These are phyloP conservation scores for Trimorus sp. DNA, from an alignment of 2,888 invertebrate species.

Conservation along the genomic window DNA sequence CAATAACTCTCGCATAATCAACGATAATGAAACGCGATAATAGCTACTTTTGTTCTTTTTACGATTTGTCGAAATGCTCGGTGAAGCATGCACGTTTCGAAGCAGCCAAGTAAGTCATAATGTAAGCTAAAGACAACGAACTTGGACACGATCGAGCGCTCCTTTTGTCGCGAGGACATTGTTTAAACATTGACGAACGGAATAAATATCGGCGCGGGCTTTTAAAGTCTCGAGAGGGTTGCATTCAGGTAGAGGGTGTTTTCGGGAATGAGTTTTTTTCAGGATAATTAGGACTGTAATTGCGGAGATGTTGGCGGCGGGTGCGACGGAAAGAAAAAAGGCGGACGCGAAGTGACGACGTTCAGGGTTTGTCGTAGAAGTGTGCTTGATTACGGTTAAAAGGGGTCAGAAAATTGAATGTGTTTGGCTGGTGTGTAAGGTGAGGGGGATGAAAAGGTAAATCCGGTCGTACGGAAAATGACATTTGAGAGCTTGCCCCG, in stretches of 20 bases:
- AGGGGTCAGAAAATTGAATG: constrained; percentile 47
- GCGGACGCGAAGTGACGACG: constrained; percentile 14
- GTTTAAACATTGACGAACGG: background rate
- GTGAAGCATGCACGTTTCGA: constrained; percentile 11
- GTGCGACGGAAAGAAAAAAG: background rate
- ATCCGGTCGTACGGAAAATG: constrained; percentile 56
- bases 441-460: constrained; percentile 52
- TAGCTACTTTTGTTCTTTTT: too few species aligned
- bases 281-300: constrained; percentile 16
- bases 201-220: constrained; percentile 13
- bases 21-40: too few species aligned
- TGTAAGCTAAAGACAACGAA: constrained; percentile 12
- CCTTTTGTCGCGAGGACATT: constrained; percentile 21
- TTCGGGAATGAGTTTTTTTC: constrained; percentile 12
- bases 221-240: constrained; percentile 22
- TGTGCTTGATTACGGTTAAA: constrained; percentile 40
- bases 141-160: constrained; percentile 9
- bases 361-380: constrained; percentile 28
- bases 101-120: constrained; percentile 12
- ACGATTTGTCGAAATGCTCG: constrained; percentile 12
- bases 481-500: constrained; percentile 44
- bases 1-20: too few species aligned
- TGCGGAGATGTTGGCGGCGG: constrained; percentile 5
- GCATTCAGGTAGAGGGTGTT: constrained; percentile 12
- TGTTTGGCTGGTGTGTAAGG: constrained; percentile 51